Percentiles rank a stretch among this genome's conserved stretches.
Evolutionary conservation across 2,113 vertebrate species (phyloP).

Genomic region (Erythrolamprus reginae): DNA sequence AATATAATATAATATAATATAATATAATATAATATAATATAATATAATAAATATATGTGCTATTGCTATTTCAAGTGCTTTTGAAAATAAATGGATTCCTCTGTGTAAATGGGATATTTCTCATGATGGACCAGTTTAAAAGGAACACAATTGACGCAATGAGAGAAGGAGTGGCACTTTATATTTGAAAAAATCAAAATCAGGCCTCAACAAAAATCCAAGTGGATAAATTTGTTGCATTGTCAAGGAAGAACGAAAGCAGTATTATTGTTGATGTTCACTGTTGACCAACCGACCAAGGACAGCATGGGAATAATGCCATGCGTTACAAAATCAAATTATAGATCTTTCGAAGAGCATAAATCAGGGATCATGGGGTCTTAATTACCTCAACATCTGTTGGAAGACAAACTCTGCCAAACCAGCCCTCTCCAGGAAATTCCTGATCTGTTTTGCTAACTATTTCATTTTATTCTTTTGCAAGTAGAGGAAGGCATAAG

Average conservation of each 20-base stretch:
- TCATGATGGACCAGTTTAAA: not conserved
- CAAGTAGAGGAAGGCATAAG: not conserved
- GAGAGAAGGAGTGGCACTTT: not conserved
- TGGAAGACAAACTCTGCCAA: not conserved
- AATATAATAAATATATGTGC: too few species aligned
- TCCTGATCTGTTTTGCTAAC: not conserved
- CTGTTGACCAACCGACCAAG: not conserved
- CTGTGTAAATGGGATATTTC: not conserved
- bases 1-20: too few species aligned
- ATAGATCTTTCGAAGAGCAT: not conserved
- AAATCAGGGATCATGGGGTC: not conserved
- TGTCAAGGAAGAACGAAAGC: not conserved
- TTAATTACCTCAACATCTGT: not conserved
- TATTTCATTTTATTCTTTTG: not conserved
- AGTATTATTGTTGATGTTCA: not conserved
- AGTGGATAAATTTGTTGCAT: not conserved
- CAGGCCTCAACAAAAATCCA: not conserved
- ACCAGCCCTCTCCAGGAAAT: not conserved
- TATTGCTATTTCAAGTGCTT: not conserved
- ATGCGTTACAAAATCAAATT: not conserved
- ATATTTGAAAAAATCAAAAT: not conserved
- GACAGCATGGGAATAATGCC: not conserved
- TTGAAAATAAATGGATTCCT: not conserved
- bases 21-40: too few species aligned
- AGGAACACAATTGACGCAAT: not conserved